phyloP scores from a whole-genome alignment of 2,113 vertebrate species.

The Podiceps cristatus region DNA sequence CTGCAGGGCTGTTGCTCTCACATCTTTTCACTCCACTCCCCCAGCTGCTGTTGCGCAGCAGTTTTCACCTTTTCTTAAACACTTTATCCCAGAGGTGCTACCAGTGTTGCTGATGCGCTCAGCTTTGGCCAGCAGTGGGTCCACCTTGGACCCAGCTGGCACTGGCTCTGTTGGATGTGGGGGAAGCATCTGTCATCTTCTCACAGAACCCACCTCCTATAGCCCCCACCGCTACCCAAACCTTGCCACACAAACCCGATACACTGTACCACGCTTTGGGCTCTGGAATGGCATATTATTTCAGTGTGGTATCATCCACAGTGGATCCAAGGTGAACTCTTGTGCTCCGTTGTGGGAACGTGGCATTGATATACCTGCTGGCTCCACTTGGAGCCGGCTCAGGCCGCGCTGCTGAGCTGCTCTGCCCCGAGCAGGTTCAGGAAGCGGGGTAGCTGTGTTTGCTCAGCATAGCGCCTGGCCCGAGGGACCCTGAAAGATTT shows the following conservation, averaged over 20 bases:
- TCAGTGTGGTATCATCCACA: background rate
- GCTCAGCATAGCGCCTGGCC: background rate
- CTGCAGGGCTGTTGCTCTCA: background rate
- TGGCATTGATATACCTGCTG: background rate
- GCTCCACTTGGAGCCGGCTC: background rate
- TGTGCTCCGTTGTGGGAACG: accelerated
- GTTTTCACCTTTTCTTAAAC: background rate
- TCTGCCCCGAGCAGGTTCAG: background rate
- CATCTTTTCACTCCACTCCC: background rate
- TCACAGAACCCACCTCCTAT: background rate
- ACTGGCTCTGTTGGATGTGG: accelerated
- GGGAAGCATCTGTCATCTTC: background rate
- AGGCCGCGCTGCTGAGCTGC: background rate
- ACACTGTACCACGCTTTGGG: background rate
- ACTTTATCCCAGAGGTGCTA: background rate
- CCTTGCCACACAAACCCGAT: background rate
- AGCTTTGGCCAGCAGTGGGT: background rate
- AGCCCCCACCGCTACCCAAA: background rate
- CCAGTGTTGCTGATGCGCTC: accelerated
- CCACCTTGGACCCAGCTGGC: background rate
- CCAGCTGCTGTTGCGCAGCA: accelerated
- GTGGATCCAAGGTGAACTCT: background rate
- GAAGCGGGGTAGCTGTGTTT: background rate
- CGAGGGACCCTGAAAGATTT: background rate
- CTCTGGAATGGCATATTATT: background rate